Conservation (phyloP, 2,113 vertebrate genomes). For the Boleophthalmus pectinirostris region DNA sequence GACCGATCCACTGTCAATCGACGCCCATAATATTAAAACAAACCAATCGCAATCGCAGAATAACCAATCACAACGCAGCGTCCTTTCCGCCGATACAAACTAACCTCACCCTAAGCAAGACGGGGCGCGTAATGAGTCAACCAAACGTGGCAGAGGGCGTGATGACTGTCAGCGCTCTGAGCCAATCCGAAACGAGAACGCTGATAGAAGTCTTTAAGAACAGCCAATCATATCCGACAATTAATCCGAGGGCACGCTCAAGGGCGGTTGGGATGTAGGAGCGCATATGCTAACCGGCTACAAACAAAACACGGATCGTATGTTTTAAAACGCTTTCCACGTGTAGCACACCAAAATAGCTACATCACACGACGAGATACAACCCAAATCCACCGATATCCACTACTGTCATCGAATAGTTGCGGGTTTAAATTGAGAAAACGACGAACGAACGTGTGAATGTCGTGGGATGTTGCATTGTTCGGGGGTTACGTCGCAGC, state of each 20-base stretch:
- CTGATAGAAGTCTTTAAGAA: not conserved
- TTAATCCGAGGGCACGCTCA: constrained; percentile 66
- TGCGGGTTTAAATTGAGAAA: fast-evolving
- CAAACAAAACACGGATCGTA: constrained; percentile 40
- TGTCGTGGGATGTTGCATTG: not conserved
- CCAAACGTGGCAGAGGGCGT: constrained; percentile 42
- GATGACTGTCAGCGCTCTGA: constrained; percentile 3
- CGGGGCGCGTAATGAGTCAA: constrained; percentile 54
- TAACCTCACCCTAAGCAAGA: not conserved
- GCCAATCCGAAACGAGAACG: constrained; percentile 39
- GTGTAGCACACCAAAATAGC: constrained; percentile 20
- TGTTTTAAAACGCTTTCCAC: not conserved
- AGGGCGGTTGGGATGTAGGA: constrained; percentile 69
- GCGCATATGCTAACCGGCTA: constrained; percentile 55
- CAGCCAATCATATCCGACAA: constrained; percentile 51
- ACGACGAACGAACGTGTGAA: fast-evolving
- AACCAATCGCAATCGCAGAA: not conserved
- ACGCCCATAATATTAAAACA: not conserved
- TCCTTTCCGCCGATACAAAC: constrained; percentile 6
- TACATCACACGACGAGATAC: constrained; percentile 22
- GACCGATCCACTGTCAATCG: not conserved
- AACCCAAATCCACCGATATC: not conserved
- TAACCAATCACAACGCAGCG: not conserved
- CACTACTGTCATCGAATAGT: not conserved
- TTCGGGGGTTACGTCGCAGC: not conserved